These are phyloP conservation scores for Drosophila basisetae DNA, from an alignment of 2,888 invertebrate species.

Conservation along the genomic window DNA sequence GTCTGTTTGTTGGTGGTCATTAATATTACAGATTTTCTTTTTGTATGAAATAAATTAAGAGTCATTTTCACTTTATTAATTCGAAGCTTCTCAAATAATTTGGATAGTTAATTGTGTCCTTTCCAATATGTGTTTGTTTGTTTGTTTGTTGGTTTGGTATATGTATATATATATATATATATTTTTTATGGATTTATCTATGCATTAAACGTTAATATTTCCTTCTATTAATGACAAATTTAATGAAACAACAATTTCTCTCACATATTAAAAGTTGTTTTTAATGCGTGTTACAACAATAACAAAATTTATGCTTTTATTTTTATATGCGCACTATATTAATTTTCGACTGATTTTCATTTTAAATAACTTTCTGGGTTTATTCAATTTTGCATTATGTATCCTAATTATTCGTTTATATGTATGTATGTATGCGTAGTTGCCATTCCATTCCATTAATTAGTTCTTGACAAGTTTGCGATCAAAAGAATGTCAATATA, in stretches of 20 bases:
- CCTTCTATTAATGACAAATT: constrained; percentile 67
- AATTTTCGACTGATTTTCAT: constrained; percentile 35
- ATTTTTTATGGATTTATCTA: constrained; percentile 48
- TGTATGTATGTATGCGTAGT: constrained; percentile 64
- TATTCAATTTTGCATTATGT: constrained; percentile 35
- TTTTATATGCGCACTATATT: constrained; percentile 32
- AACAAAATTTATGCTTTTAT: constrained; percentile 62
- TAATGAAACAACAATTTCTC: constrained; percentile 74
- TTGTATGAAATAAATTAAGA: constrained; percentile 33
- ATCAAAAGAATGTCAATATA: constrained; percentile 30
- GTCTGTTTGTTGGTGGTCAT: constrained; percentile 47
- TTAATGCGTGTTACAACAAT: constrained; percentile 67
- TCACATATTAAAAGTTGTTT: constrained; percentile 64
- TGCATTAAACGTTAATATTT: constrained; percentile 64
- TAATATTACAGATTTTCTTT: constrained; percentile 37
- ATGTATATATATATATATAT: constrained; percentile 44
- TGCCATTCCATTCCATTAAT: constrained; percentile 20
- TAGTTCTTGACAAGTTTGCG: constrained; percentile 30
- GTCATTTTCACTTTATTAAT: constrained; percentile 37
- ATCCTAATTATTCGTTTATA: constrained; percentile 22
- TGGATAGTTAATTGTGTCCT: constrained; percentile 37
- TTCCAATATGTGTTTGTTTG: constrained; percentile 37
- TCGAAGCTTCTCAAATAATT: constrained; percentile 51
- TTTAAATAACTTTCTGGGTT: constrained; percentile 47
- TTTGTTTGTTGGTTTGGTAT: constrained; percentile 30